Evolutionary conservation across 2,888 invertebrate species (phyloP).

Genomic region (Cosmopolites sordidus): DNA sequence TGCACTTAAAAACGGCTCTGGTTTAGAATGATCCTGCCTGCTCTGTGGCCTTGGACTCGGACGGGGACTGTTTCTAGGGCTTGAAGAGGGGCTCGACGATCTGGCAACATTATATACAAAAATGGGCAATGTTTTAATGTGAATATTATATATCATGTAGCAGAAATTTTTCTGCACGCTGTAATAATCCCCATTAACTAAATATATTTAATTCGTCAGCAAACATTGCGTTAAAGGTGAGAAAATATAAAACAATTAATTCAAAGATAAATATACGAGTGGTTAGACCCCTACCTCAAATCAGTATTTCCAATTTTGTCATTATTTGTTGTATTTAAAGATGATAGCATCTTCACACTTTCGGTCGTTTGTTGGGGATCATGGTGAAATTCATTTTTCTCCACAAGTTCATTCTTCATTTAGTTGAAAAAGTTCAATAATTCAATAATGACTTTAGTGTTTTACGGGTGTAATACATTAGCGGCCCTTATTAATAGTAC

Average conservation of each 20-base stretch:
- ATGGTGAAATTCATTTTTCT: constrained; percentile 8
- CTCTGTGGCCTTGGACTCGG: constrained; percentile 51
- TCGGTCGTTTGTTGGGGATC: constrained; percentile 5
- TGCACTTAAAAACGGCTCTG: constrained; percentile 37
- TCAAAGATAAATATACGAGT: too few relatives aligned
- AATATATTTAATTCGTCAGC: too few relatives aligned
- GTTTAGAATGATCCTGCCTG: constrained; percentile 42
- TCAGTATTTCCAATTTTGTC: constrained; percentile 5
- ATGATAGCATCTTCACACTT: constrained; percentile 5
- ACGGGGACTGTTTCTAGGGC: constrained; percentile 52
- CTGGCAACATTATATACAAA: too few relatives aligned
- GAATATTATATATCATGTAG: too few relatives aligned
- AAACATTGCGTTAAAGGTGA: too few relatives aligned
- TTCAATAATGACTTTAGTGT: neutral
- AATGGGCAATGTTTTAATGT: too few relatives aligned
- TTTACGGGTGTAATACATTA: too few relatives aligned
- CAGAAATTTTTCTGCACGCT: too few relatives aligned
- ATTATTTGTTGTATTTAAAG: constrained; percentile 5
- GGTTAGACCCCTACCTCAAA: constrained; percentile 6
- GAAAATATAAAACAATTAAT: too few relatives aligned
- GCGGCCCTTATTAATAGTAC: too few relatives aligned
- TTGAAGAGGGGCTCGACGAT: constrained; percentile 45
- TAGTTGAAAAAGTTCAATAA: constrained; percentile 3
- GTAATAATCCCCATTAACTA: too few relatives aligned
- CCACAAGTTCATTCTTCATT: constrained; percentile 13